Evolutionary conservation across 1,140 invertebrate species (phyloP).

Genomic region (Brachionus rubens): DNA sequence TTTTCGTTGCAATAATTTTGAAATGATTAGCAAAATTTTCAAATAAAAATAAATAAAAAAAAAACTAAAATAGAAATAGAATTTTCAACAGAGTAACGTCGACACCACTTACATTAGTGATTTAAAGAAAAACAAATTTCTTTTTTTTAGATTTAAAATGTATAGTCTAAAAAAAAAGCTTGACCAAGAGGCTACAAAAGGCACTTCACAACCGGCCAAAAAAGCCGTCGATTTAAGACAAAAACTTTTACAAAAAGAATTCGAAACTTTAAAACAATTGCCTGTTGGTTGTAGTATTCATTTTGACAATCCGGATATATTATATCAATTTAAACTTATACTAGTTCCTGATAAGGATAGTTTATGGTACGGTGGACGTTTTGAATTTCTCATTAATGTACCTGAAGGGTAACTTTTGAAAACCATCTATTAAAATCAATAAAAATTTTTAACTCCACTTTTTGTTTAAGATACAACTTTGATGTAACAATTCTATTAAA

Average conservation of each 20-base stretch:
- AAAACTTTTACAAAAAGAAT: slow-evolving; percentile 45
- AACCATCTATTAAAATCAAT: neutral
- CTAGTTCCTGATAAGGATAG: slow-evolving; percentile 44
- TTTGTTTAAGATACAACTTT: slow-evolving; percentile 26
- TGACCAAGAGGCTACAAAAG: slow-evolving; percentile 16
- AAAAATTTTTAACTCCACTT: neutral
- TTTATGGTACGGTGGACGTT: slow-evolving; percentile 33
- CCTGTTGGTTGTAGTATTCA: slow-evolving; percentile 37
- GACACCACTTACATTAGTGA: too few species aligned
- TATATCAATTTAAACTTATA: slow-evolving; percentile 43
- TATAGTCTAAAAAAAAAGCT: slow-evolving; percentile 41
- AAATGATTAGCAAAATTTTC: slow-evolving; percentile 35
- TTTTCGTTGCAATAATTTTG: neutral
- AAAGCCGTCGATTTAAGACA: slow-evolving; percentile 44
- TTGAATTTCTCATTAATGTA: slow-evolving; percentile 34
- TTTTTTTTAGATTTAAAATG: neutral
- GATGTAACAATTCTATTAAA: slow-evolving; percentile 21
- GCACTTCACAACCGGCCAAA: slow-evolving; percentile 9
- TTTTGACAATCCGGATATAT: slow-evolving; percentile 38
- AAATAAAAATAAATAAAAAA: slow-evolving; percentile 6
- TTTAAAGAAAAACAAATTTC: neutral
- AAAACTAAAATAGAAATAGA: neutral
- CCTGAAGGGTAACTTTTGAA: slow-evolving; percentile 30
- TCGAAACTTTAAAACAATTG: slow-evolving; percentile 41
- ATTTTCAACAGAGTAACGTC: too few species aligned